Percentiles rank a stretch among this genome's conserved stretches.
Conservation (phyloP, 2,888 invertebrate genomes). For the Dasypolia templi region DNA sequence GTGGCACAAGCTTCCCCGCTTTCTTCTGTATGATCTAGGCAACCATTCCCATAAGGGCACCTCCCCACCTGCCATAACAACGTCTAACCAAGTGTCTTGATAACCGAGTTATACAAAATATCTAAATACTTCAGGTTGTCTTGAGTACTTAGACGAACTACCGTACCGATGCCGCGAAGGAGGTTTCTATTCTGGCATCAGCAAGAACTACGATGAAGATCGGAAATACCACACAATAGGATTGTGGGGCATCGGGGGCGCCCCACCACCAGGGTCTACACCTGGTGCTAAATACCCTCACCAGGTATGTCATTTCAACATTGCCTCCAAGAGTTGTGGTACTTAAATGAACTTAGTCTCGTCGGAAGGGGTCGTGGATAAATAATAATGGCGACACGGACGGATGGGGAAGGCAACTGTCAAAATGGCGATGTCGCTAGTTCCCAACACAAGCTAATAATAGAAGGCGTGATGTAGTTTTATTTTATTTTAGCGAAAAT, state of each 20-base stretch:
- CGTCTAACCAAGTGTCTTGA: background rate
- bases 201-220: background rate
- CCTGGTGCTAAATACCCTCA: slow-evolving; percentile 45
- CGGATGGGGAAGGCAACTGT: too few species aligned
- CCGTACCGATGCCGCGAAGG: slow-evolving; percentile 45
- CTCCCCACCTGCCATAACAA: background rate
- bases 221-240: slow-evolving; percentile 38
- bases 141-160: slow-evolving; percentile 33
- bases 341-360: background rate
- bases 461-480: too few species aligned
- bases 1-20: too few species aligned
- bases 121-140: slow-evolving; percentile 46
- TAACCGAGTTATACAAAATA: background rate
- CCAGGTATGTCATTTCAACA: slow-evolving; percentile 20
- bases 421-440: too few species aligned
- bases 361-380: too few species aligned
- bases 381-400: too few species aligned
- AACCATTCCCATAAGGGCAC: background rate
- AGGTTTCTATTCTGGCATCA: slow-evolving; percentile 32
- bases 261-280: slow-evolving; percentile 7
- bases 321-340: too few species aligned
- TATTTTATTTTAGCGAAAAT: too few species aligned
- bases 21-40: background rate
- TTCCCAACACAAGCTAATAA: too few species aligned
- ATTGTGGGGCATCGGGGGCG: slow-evolving; percentile 43